A percentile compares a stretch with the other conserved stretches of the same genome.
Evolutionary conservation across 2,113 vertebrate species (phyloP).

Genomic region (Syrmaticus mikado): DNA sequence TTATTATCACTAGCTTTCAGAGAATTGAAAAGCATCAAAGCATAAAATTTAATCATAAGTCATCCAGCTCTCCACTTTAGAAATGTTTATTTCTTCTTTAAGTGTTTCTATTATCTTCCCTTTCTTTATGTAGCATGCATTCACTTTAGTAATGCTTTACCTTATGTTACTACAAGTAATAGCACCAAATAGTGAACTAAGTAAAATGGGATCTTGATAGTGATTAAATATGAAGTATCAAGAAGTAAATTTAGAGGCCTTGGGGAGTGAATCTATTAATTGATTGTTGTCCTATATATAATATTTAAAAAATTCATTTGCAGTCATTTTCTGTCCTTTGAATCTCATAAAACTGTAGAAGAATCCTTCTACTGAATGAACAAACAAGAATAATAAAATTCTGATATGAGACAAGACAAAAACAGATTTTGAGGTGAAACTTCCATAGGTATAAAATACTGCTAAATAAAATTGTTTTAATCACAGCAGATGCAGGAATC

Average conservation of each 20-base stretch:
- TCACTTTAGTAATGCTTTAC: neutral
- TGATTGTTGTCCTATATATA: neutral
- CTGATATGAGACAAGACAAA: accelerated
- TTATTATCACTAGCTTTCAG: constrained; percentile 35
- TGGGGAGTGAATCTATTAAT: neutral
- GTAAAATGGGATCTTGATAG: neutral
- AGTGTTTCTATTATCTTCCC: neutral
- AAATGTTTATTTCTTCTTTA: constrained; percentile 27
- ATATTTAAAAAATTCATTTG: neutral
- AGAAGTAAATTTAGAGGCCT: neutral
- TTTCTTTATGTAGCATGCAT: neutral
- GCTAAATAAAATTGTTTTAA: neutral
- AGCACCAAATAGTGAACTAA: neutral
- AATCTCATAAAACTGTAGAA: neutral
- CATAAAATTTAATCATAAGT: constrained; percentile 44
- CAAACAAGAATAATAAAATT: neutral
- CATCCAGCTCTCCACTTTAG: neutral
- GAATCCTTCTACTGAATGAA: neutral
- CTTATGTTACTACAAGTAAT: neutral
- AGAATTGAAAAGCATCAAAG: constrained; percentile 35
- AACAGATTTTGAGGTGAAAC: neutral
- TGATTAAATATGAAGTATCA: neutral
- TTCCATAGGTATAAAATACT: neutral
- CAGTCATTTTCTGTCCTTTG: neutral
- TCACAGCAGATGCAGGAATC: neutral